These are phyloP conservation scores for Eristalis pertinax DNA, from an alignment of 2,888 invertebrate species.

Conservation along the genomic window DNA sequence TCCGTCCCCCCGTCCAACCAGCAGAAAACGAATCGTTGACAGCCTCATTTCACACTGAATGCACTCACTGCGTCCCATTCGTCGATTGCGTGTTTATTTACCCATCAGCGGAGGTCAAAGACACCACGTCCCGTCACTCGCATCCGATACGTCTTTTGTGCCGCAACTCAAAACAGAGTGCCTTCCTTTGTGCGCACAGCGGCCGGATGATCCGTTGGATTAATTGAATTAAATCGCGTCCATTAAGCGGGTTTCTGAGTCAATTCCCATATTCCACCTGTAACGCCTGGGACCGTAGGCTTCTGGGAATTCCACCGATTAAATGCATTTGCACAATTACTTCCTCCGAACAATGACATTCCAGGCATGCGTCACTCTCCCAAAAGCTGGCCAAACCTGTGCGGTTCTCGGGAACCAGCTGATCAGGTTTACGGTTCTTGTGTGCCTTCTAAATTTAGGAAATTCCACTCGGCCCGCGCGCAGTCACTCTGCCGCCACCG, in stretches of 20 bases:
- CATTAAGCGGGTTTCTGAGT: slow-evolving; percentile 32
- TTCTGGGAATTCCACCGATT: slow-evolving; percentile 38
- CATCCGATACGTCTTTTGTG: neutral
- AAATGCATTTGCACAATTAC: slow-evolving; percentile 38
- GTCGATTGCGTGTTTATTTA: neutral
- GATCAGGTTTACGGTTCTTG: slow-evolving; percentile 60
- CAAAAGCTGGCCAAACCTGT: slow-evolving; percentile 49
- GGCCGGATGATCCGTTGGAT: neutral
- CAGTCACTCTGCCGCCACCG: slow-evolving; percentile 24
- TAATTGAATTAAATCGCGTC: slow-evolving; percentile 15
- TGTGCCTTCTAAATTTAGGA: slow-evolving; percentile 48
- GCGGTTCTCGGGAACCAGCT: slow-evolving; percentile 57
- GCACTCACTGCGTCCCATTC: neutral
- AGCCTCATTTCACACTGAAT: neutral
- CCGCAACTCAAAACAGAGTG: slow-evolving; percentile 23
- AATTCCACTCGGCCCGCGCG: slow-evolving; percentile 49
- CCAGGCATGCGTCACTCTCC: slow-evolving; percentile 48
- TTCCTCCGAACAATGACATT: slow-evolving; percentile 54
- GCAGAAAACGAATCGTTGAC: neutral
- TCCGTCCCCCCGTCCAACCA: neutral
- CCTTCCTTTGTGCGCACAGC: slow-evolving; percentile 21
- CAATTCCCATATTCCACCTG: slow-evolving; percentile 60
- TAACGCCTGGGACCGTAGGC: neutral
- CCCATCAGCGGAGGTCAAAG: slow-evolving; percentile 22
- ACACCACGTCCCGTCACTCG: neutral